Conservation (phyloP, 2,113 vertebrate genomes). For the Pterocles burchelli region DNA sequence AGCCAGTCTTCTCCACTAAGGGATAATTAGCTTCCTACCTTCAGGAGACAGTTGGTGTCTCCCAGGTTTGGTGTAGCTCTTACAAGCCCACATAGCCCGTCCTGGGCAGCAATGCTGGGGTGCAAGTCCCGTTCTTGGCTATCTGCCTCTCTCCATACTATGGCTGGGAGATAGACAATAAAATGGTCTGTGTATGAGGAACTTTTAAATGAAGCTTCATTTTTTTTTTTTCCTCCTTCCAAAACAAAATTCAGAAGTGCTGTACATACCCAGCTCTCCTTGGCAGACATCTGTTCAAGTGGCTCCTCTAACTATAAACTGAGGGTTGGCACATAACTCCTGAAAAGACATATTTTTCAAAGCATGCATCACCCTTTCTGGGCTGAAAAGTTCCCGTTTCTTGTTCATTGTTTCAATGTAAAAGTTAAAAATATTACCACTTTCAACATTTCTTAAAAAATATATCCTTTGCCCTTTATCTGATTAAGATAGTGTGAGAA, state of each 20-base stretch:
- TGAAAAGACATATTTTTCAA: slow-evolving; percentile 54
- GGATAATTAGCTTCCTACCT: background rate
- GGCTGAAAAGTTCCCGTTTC: background rate
- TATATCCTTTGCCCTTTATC: background rate
- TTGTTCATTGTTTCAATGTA: background rate
- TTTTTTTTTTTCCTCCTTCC: background rate
- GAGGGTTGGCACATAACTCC: slow-evolving; percentile 84
- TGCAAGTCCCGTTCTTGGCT: background rate
- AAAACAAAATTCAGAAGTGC: background rate
- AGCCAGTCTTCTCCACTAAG: background rate
- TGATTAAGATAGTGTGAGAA: background rate
- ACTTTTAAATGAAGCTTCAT: background rate
- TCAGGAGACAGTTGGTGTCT: background rate
- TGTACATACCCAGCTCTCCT: slow-evolving; percentile 82
- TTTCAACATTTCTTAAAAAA: background rate
- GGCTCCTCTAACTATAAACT: slow-evolving; percentile 88
- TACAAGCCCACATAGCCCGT: background rate
- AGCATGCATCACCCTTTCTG: background rate
- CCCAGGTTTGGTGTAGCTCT: background rate
- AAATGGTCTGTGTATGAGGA: background rate
- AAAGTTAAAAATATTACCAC: background rate
- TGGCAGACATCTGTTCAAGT: slow-evolving; percentile 89
- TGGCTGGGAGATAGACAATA: background rate
- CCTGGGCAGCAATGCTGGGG: background rate
- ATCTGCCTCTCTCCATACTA: background rate